Evolutionary conservation across 2,888 invertebrate species (phyloP).

Genomic region (Noctua comes): DNA sequence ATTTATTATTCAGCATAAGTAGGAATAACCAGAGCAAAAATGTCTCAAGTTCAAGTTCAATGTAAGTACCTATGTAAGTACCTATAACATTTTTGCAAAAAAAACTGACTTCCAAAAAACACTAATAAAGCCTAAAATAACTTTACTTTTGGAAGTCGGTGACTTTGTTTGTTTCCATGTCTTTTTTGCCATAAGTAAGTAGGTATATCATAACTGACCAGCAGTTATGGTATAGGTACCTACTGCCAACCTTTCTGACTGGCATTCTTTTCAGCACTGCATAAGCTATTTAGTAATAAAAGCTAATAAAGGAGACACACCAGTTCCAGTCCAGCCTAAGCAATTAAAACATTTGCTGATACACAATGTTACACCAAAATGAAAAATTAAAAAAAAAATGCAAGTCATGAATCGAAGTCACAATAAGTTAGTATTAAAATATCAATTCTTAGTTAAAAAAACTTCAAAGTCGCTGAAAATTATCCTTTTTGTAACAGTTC

Average conservation of each 20-base stretch:
- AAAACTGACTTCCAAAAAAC: too few species aligned
- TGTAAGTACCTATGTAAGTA: too few species aligned
- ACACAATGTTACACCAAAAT: background rate
- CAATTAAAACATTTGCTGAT: background rate
- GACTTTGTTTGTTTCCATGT: too few species aligned
- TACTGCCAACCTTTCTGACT: background rate
- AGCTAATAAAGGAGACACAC: too few species aligned
- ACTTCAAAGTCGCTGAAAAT: background rate
- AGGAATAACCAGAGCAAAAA: background rate
- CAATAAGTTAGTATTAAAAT: background rate
- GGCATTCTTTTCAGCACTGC: background rate
- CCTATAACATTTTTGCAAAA: too few species aligned
- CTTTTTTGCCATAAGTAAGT: too few species aligned
- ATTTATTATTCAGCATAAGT: background rate
- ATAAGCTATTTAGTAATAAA: background rate
- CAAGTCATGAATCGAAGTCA: background rate
- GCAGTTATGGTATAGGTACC: background rate
- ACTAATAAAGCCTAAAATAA: too few species aligned
- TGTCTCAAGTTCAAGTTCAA: background rate
- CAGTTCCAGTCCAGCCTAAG: background rate
- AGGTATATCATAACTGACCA: too few species aligned
- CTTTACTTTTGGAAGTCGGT: too few species aligned
- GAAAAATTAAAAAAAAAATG: background rate
- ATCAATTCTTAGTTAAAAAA: background rate
- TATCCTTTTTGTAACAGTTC: background rate